Percentiles rank a stretch among this genome's conserved stretches.
Evolutionary conservation across 2,888 invertebrate species (phyloP).

Genomic region (Eupsilia transversa): DNA sequence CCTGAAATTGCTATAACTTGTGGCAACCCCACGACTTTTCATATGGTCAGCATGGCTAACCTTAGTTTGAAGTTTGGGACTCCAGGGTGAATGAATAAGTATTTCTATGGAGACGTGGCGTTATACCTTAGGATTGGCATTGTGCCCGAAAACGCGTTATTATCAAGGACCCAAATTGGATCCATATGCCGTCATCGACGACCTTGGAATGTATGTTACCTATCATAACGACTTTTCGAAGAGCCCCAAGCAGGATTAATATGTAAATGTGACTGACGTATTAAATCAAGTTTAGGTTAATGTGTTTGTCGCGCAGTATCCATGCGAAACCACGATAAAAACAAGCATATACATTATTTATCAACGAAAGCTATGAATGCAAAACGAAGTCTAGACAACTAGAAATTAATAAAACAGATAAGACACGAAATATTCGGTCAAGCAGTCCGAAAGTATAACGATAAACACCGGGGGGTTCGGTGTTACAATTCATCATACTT

Average conservation of each 20-base stretch:
- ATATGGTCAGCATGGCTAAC: not conserved
- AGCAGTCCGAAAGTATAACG: slow-evolving; percentile 30
- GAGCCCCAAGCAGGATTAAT: slow-evolving; percentile 30
- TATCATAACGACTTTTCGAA: slow-evolving; percentile 23
- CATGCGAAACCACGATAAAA: slow-evolving; percentile 16
- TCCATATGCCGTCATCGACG: slow-evolving; percentile 23
- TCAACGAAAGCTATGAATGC: slow-evolving; percentile 21
- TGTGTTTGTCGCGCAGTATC: slow-evolving; percentile 29
- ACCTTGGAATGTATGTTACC: slow-evolving; percentile 22
- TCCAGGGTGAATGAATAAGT: not conserved
- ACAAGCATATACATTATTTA: slow-evolving; percentile 26
- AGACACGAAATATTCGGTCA: slow-evolving; percentile 25
- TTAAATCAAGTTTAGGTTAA: slow-evolving; percentile 41
- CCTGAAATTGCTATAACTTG: not conserved
- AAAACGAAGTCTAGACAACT: slow-evolving; percentile 26
- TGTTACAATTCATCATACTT: slow-evolving; percentile 50
- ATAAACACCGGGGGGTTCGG: slow-evolving; percentile 22
- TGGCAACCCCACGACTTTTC: too few relatives aligned
- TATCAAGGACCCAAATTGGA: slow-evolving; percentile 27
- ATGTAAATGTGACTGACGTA: slow-evolving; percentile 19
- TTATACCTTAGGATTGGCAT: slow-evolving; percentile 24
- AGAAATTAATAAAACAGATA: slow-evolving; percentile 41
- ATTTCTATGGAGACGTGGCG: not conserved
- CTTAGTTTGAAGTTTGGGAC: not conserved
- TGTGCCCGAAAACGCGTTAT: slow-evolving; percentile 18